Percentiles rank a stretch among this genome's conserved stretches.
Conservation (phyloP, 2,113 vertebrate genomes). For the Suncus etruscus region DNA sequence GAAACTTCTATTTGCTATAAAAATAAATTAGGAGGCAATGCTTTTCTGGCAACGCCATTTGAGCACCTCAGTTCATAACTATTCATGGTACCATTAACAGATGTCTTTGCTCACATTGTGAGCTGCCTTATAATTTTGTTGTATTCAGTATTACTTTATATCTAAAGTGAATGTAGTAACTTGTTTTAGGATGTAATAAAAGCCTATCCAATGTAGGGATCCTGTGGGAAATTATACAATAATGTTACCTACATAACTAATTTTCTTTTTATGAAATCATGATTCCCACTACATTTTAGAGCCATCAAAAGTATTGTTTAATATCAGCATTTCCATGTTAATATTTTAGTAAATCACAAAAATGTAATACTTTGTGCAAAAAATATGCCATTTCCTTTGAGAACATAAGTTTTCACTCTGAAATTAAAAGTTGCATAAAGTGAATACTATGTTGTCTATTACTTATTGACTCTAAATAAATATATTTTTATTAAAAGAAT, state of each 20-base stretch:
- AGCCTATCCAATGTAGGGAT: slow-evolving; percentile 80
- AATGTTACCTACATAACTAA: slow-evolving; percentile 87
- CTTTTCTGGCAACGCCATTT: slow-evolving; percentile 84
- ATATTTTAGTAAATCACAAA: slow-evolving; percentile 86
- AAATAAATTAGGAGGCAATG: slow-evolving; percentile 87
- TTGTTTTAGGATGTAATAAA: slow-evolving; percentile 87
- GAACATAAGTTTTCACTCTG: slow-evolving; percentile 85
- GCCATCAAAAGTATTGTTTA: slow-evolving; percentile 87
- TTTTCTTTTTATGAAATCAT: slow-evolving; percentile 86
- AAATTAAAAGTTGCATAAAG: slow-evolving; percentile 87
- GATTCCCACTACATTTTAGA: slow-evolving; percentile 86
- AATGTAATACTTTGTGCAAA: slow-evolving; percentile 86
- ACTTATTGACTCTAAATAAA: slow-evolving; percentile 65
- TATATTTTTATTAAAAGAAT: neutral
- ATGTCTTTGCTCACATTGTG: slow-evolving; percentile 82
- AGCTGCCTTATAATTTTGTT: slow-evolving; percentile 79
- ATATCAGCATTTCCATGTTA: slow-evolving; percentile 87
- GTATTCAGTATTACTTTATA: slow-evolving; percentile 81
- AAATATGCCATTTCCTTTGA: slow-evolving; percentile 81
- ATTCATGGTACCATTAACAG: slow-evolving; percentile 86
- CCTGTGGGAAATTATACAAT: slow-evolving; percentile 86
- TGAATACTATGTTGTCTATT: slow-evolving; percentile 64
- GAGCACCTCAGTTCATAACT: slow-evolving; percentile 85
- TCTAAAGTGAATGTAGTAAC: slow-evolving; percentile 84
- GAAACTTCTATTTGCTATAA: slow-evolving; percentile 85